Conservation (phyloP, 2,113 vertebrate species). For the Ascaphus truei region DNA sequence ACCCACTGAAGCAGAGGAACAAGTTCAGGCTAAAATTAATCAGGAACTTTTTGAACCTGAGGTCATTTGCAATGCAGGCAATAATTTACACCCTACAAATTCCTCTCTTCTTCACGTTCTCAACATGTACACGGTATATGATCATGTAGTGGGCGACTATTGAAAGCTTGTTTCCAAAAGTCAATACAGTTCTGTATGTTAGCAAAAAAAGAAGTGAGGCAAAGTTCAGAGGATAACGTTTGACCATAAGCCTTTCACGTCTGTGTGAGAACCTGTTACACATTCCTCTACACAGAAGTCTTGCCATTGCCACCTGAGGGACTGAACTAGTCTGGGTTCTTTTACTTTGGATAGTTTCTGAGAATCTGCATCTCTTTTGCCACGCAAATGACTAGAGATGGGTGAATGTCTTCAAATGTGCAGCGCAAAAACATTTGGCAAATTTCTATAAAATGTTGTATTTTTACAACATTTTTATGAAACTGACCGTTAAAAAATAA, state of each 20-base stretch:
- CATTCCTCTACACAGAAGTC: background rate
- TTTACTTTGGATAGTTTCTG: too few relatives aligned
- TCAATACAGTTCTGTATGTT: slow-evolving; percentile 22
- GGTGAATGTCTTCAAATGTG: too few relatives aligned
- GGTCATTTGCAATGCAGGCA: slow-evolving; percentile 33
- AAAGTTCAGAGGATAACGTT: background rate
- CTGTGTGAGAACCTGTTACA: background rate
- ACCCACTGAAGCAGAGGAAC: slow-evolving; percentile 32
- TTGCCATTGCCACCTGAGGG: background rate
- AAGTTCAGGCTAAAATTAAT: slow-evolving; percentile 38
- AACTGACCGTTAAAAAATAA: too few relatives aligned
- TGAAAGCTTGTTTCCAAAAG: slow-evolving; percentile 8
- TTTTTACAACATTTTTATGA: too few relatives aligned
- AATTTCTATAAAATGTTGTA: too few relatives aligned
- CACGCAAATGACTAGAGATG: too few relatives aligned
- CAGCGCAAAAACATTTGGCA: too few relatives aligned
- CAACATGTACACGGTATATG: background rate
- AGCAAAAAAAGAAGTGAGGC: slow-evolving; percentile 14
- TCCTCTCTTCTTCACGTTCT: slow-evolving; percentile 10
- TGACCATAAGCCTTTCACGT: slow-evolving; percentile 2
- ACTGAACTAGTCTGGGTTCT: background rate
- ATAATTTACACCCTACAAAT: slow-evolving; percentile 24
- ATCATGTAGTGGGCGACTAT: slow-evolving; percentile 10
- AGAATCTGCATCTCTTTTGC: too few relatives aligned
- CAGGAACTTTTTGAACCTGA: slow-evolving; percentile 32